Conservation (phyloP, 37 sponge, comb jelly and placozoan genomes). For the Spongia lamella region DNA sequence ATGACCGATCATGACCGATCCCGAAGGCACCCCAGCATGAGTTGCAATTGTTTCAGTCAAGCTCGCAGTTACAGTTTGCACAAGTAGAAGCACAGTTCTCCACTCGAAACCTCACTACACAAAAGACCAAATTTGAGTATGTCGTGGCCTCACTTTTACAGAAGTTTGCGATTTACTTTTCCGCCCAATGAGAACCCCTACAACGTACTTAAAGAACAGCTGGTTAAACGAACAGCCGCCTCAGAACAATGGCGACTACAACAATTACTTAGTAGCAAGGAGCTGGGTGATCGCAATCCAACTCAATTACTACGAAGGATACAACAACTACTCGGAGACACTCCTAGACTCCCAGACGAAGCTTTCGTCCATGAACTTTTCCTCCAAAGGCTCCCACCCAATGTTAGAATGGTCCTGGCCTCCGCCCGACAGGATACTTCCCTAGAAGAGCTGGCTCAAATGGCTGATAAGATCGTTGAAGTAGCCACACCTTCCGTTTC, state of each 20-base stretch:
- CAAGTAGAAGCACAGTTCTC: conserved; percentile 22
- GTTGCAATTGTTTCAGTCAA: too few species aligned
- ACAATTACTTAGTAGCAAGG: conserved; percentile 54
- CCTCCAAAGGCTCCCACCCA: conserved; percentile 5
- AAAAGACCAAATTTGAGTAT: conserved; percentile 2
- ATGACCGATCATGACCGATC: too few species aligned
- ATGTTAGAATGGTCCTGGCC: conserved; percentile 5
- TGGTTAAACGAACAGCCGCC: conserved; percentile 43
- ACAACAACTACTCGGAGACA: conserved; percentile 58
- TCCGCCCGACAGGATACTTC: not conserved
- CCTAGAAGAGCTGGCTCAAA: not conserved
- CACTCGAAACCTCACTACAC: not conserved
- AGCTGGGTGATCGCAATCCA: conserved; percentile 61
- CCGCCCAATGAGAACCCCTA: conserved; percentile 18
- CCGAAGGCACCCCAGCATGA: too few species aligned
- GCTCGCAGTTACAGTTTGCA: too few species aligned
- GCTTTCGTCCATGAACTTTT: conserved; percentile 5
- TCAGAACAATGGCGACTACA: too few species aligned
- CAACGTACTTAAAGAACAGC: conserved; percentile 25
- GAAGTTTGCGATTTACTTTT: not conserved
- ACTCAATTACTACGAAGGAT: conserved; percentile 52
- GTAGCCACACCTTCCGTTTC: not conserved
- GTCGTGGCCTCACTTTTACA: conserved; percentile 2
- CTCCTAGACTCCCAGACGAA: not conserved
- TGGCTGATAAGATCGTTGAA: not conserved